Base-by-base conservation (phyloP, 2,888 invertebrate genomes). In the Napeogenes inachia region DNA sequence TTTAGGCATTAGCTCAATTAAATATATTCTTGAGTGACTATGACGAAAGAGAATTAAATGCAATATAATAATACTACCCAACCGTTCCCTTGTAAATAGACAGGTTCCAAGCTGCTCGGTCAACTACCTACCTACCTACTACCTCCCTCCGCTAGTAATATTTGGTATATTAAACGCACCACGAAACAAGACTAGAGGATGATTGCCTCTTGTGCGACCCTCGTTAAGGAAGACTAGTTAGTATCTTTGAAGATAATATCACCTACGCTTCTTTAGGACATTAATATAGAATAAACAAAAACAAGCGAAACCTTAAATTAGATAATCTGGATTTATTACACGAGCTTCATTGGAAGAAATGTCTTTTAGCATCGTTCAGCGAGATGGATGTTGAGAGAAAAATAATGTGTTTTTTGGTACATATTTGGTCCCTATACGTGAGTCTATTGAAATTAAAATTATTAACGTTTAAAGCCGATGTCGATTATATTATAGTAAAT, bases 121-220 rank as follows among this genome's bases (percentile, higher is more conserved):
- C 78, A 80, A 70, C 80, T 79, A 79, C 73, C 64, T 63, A 60
- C 45, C 50, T 60, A 62, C 56, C 66, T 67, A 69, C 61, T 62
- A 60, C 65, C 78, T 84, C 78, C 86, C 84, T 85, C 87, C 84
- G 83, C 82, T 87, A 85, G 81, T 81, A 80, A 84, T 90, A 89
- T 90, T 90, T 90, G 89, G 89, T 89, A 89, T 90, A 84, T 81
- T 84, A 85, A 80, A 81, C 89, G 89, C 89, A 89, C 89, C 89
- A 89, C 87, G 81, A 82, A 84, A 82, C 87, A 84, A 86, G 89
- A 89, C 89, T 89, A 89, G 89, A 89, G 89, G 89, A 84, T 86
- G 83, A 87, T 88, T 87, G 89, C 89, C 89, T 89, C 89, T 86
- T 77, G 84, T 80, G 86, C 81, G 83, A 77, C 80, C 85, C 75